Evolutionary conservation across 2,797 vertebrate species (phyloP).

Genomic region (Girardinus metallicus): DNA sequence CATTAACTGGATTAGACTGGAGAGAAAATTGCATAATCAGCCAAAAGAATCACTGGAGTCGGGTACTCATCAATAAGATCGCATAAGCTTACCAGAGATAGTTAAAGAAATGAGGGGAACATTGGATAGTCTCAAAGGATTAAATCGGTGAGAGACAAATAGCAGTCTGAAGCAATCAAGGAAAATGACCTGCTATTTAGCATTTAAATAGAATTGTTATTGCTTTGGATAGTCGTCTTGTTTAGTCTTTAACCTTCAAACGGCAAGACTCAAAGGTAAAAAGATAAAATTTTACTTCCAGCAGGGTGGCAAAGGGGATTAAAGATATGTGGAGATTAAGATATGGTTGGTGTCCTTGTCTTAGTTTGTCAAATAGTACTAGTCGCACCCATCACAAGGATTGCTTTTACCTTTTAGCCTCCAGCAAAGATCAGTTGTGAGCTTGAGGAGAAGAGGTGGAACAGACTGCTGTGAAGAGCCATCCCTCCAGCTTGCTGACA

Average conservation of each 20-base stretch:
- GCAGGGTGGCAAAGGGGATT: not conserved
- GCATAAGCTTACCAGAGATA: constrained; percentile 33
- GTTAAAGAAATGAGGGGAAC: constrained; percentile 18
- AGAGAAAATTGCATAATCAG: constrained; percentile 72
- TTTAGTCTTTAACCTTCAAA: constrained; percentile 27
- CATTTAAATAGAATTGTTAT: constrained; percentile 45
- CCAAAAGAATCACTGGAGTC: constrained; percentile 47
- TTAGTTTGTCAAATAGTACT: constrained; percentile 45
- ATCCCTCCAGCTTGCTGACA: constrained; percentile 64
- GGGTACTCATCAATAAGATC: constrained; percentile 53
- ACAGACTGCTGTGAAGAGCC: constrained; percentile 40
- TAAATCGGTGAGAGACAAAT: constrained; percentile 48
- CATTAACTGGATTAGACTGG: constrained; percentile 74
- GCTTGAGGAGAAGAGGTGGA: constrained; percentile 32
- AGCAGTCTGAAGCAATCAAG: constrained; percentile 52
- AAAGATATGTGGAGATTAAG: constrained; percentile 26
- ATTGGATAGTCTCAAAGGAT: constrained; percentile 39
- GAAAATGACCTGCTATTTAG: constrained; percentile 52
- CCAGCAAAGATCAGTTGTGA: constrained; percentile 29
- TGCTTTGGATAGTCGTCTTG: constrained; percentile 23
- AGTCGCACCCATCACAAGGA: constrained; percentile 31
- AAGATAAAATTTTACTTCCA: constrained; percentile 24
- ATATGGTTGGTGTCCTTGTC: constrained; percentile 1
- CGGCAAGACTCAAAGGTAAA: constrained; percentile 2
- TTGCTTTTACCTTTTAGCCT: constrained; percentile 39